Conservation (phyloP, 2,888 invertebrate genomes). For the Polydrusus cervinus region DNA sequence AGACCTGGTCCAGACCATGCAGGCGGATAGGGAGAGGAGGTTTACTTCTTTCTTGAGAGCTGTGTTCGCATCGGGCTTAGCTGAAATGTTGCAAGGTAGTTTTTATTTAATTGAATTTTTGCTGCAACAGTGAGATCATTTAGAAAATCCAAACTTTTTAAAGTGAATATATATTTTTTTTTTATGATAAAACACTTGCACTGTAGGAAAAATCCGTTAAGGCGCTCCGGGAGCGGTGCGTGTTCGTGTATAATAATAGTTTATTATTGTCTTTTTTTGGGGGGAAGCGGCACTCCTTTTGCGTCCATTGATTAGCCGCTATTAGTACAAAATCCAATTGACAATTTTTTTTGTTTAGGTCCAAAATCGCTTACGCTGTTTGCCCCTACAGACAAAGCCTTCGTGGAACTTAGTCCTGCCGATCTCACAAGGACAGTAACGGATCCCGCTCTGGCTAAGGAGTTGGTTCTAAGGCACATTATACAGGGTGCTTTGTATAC, state of each 20-base stretch:
- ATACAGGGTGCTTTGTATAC: slow-evolving; percentile 87
- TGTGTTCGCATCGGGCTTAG: slow-evolving; percentile 84
- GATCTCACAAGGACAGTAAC: slow-evolving; percentile 78
- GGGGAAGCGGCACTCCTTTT: too few species aligned
- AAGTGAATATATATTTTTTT: too few species aligned
- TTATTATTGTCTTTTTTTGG: too few species aligned
- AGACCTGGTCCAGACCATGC: slow-evolving; percentile 87
- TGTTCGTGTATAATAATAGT: too few species aligned
- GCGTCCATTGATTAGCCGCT: too few species aligned
- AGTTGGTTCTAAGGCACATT: slow-evolving; percentile 84
- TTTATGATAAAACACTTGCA: too few species aligned
- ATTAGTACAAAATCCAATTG: too few species aligned
- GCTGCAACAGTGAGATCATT: too few species aligned
- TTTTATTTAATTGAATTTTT: too few species aligned
- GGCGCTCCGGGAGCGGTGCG: too few species aligned
- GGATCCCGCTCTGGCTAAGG: slow-evolving; percentile 79
- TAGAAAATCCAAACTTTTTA: too few species aligned
- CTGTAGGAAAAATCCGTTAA: too few species aligned
- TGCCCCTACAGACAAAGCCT: slow-evolving; percentile 88
- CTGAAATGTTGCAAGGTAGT: slow-evolving; percentile 81
- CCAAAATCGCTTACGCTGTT: slow-evolving; percentile 89
- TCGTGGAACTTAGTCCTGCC: slow-evolving; percentile 78
- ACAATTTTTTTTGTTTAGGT: slow-evolving; percentile 71
- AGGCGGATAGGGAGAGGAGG: slow-evolving; percentile 86
- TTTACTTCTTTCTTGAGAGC: slow-evolving; percentile 87